Evolutionary conservation across 2,797 vertebrate genomes (phyloP).

Genomic region (Netta rufina): DNA sequence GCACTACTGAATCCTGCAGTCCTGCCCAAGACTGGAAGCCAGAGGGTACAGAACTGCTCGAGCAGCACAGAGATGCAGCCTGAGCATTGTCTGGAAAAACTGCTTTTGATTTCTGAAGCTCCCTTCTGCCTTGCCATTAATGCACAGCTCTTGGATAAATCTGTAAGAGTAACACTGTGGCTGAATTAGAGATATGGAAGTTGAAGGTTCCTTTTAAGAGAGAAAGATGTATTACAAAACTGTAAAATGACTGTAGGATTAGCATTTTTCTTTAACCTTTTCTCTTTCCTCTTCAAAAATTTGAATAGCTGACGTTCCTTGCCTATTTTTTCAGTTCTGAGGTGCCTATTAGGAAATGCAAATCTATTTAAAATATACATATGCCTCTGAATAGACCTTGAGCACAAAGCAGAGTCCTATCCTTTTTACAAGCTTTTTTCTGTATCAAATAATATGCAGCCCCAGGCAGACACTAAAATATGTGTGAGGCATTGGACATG

Average conservation of each 20-base stretch:
- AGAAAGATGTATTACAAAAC: neutral
- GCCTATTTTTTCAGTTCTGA: neutral
- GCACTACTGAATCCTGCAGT: neutral
- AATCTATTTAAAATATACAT: neutral
- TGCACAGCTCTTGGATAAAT: rapidly evolving
- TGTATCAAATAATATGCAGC: neutral
- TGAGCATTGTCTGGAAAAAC: neutral
- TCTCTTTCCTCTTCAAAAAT: neutral
- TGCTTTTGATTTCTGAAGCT: neutral
- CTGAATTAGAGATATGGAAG: neutral
- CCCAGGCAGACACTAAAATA: neutral
- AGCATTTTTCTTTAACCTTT: neutral
- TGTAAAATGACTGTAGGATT: rapidly evolving
- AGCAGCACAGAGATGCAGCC: too few relatives aligned
- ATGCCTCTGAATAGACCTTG: neutral
- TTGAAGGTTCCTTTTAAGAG: neutral
- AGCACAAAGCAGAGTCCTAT: neutral
- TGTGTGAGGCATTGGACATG: neutral
- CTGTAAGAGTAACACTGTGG: rapidly evolving
- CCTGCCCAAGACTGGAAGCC: neutral
- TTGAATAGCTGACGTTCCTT: neutral
- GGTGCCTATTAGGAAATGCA: neutral
- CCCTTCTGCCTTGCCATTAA: rapidly evolving
- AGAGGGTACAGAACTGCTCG: neutral
- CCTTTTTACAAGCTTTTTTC: neutral